Evolutionary conservation across 2,888 invertebrate species (phyloP), one percentile per base, ranked within the genome.

Genomic region (Drosophila colorata): DNA sequence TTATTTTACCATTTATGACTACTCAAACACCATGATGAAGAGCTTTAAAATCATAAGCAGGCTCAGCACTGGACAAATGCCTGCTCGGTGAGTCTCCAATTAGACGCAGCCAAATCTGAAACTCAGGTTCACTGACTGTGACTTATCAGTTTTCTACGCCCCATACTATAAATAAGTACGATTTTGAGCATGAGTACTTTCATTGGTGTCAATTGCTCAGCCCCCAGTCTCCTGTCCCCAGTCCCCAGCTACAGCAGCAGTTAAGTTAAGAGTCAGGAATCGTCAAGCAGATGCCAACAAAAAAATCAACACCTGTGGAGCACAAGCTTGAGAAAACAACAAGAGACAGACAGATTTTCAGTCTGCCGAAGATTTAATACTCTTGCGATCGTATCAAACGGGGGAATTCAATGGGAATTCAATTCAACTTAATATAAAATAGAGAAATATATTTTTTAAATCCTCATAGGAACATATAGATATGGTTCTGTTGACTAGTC

Each of bases 131-230:
- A 63, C n/a, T 68, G 68, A 77, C 78, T 73, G 73, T 75, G 73
- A 72, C 64, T 68, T 75, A 64, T 67, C 63, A 67, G 18, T 37
- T 58, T 64, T 51, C 46, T 14, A 14, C 41, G 35, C n/a, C 56
- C 38, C 14, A 38, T 44, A 13, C 23, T 58, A 18, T 61, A 61
- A 11, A 53, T 41, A 37, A 18, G 28, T 49, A 57, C 33, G 43
- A 38, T 16, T 9, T 38, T 43, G 41, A 35, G 38, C n/a, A 48
- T 40, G 48, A 63, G 53, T 60, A 76, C 74, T 74, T 77, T 67
- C 77, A 60, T 67, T 78, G 74, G 76, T 87, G 83, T 87, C 87
- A 78, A 81, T 73, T 75, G 79, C 25, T 56, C 63, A 64, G 76
- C 64, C 76, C 47, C 43, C 59, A 59, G 41, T 37, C 44, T 25